A percentile compares a stretch with the other conserved stretches of the same genome.
phyloP scores from a whole-genome alignment of 2,113 vertebrate species.

The Cryptotis parvus region DNA sequence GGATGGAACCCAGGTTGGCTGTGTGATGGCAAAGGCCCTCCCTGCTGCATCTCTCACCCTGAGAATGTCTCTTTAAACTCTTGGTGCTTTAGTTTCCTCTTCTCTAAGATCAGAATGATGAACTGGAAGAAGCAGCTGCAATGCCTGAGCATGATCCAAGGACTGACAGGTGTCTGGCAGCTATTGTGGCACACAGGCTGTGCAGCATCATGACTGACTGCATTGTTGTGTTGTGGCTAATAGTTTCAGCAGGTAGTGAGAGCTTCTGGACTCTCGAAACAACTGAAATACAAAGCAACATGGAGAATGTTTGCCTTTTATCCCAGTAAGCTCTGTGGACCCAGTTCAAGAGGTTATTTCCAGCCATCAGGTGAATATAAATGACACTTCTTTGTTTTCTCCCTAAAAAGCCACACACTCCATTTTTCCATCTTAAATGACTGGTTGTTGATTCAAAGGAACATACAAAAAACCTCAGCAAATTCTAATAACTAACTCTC shows the following conservation, averaged over 20 bases:
- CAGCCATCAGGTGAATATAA: conserved; percentile 52
- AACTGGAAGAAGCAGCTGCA: neutral
- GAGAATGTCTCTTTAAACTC: too few species aligned
- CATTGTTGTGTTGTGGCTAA: neutral
- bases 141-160: neutral
- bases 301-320: neutral
- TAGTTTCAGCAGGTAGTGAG: neutral
- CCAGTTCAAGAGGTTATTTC: neutral
- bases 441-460: conserved; percentile 56
- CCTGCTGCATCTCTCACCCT: too few species aligned
- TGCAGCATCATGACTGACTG: neutral
- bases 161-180: neutral
- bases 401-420: conserved; percentile 2
- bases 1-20: too few species aligned
- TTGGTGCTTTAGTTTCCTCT: neutral
- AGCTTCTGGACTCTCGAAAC: neutral
- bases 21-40: too few species aligned
- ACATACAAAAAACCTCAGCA: conserved; percentile 50
- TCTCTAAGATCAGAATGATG: neutral
- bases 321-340: neutral
- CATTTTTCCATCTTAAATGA: conserved; percentile 56
- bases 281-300: neutral
- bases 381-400: conserved; percentile 53
- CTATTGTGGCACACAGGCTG: neutral
- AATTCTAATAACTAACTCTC: conserved; percentile 33